Conservation (phyloP, 23 tunicate genomes). For the Trididemnum miniatum region DNA sequence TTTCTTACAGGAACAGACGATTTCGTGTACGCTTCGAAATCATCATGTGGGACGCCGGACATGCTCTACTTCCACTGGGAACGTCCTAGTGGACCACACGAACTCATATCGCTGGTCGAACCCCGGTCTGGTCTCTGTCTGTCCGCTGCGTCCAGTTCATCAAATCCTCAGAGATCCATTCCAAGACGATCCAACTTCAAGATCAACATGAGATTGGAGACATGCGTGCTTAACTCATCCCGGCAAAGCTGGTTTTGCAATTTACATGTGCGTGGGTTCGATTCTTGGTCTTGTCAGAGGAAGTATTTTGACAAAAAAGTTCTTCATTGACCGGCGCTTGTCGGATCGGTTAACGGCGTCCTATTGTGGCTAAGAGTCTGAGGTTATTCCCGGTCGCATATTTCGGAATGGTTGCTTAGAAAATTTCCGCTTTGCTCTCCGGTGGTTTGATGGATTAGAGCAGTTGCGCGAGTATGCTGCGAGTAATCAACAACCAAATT, state of each 20-base stretch:
- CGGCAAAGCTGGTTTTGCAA: constrained; percentile 73
- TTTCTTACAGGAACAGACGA: constrained; percentile 22
- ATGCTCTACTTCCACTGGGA: constrained; percentile 24
- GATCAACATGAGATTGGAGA: background rate
- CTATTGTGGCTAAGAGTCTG: no score
- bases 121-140: constrained; percentile 31
- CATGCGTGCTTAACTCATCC: constrained; percentile 37
- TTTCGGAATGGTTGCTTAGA: no score
- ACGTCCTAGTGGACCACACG: background rate
- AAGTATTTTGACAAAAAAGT: no score
- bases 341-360: no score
- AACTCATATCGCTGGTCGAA: constrained; percentile 13
- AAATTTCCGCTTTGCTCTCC: no score
- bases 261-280: background rate
- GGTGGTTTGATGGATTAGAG: no score
- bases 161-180: no score
- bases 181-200: constrained; percentile 39
- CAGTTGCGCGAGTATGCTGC: no score
- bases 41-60: constrained; percentile 20
- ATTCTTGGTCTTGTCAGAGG: no score
- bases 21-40: constrained; percentile 16
- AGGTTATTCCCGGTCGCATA: no score
- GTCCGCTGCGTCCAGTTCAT: constrained; percentile 5
- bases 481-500: no score
- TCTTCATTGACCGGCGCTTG: no score